These are phyloP conservation scores for Scaptomyza caliginosa DNA, from an alignment of 2,888 invertebrate species.

Conservation along the genomic window DNA sequence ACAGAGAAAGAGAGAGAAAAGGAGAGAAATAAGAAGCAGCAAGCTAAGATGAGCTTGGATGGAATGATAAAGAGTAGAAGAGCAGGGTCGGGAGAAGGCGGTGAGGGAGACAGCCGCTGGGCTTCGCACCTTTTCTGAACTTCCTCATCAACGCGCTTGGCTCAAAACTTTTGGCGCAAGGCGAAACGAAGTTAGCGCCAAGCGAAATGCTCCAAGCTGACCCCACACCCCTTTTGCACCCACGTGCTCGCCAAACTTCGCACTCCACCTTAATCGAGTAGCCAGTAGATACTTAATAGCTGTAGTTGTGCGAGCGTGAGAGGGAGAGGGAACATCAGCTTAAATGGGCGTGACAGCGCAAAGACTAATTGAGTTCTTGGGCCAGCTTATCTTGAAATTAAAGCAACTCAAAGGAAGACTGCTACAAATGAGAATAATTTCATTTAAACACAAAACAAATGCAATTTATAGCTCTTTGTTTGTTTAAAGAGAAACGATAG, in stretches of 20 bases:
- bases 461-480: not conserved
- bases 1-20: not conserved
- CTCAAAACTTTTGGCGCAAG: slow-evolving; percentile 43
- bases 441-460: not conserved
- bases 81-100: not conserved
- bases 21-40: not conserved
- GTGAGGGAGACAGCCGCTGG: slow-evolving; percentile 26
- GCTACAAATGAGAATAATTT: no score
- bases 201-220: slow-evolving; percentile 18
- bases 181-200: slow-evolving; percentile 60
- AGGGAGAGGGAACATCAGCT: not conserved
- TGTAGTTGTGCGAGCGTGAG: not conserved
- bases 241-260: not conserved
- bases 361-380: slow-evolving; percentile 72
- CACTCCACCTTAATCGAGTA: not conserved
- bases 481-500: no score
- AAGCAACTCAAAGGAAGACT: not conserved
- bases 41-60: slow-evolving; percentile 1
- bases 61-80: not conserved
- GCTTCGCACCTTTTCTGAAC: slow-evolving; percentile 68
- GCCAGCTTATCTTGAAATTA: slow-evolving; percentile 54
- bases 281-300: slow-evolving; percentile 23
- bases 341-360: slow-evolving; percentile 35
- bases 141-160: slow-evolving; percentile 68
- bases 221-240: no score